Percentiles rank a stretch among this genome's conserved stretches.
Conservation (phyloP, 2,888 invertebrate genomes). For the Drosophila buzzatii region DNA sequence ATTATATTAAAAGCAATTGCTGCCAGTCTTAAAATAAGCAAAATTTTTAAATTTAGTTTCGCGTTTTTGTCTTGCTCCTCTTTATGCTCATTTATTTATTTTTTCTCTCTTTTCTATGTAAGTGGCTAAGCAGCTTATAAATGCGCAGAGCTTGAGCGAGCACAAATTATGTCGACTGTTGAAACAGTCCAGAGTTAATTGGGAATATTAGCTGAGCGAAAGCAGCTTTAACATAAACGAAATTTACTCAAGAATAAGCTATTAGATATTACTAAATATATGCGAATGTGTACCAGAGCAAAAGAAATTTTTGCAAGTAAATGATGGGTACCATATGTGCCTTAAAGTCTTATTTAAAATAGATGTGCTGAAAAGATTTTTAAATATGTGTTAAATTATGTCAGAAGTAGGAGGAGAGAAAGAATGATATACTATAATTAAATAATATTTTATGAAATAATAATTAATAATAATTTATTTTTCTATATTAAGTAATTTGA, state of each 20-base stretch:
- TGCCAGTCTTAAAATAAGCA: constrained; percentile 24
- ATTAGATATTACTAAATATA: neutral
- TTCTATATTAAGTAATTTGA: too few relatives aligned
- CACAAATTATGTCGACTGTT: neutral
- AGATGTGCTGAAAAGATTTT: too few relatives aligned
- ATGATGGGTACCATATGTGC: neutral
- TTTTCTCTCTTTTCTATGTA: neutral
- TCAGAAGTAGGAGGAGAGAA: too few relatives aligned
- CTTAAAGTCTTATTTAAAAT: neutral
- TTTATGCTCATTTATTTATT: neutral
- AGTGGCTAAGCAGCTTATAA: constrained; percentile 45
- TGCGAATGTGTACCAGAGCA: neutral
- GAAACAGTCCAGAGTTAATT: constrained; percentile 15
- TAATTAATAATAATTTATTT: too few relatives aligned
- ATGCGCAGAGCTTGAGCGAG: neutral
- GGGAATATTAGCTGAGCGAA: constrained; percentile 35
- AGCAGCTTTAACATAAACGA: constrained; percentile 25
- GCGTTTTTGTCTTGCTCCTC: neutral
- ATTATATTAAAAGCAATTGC: constrained; percentile 46
- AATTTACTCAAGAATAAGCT: neutral
- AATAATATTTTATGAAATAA: too few relatives aligned
- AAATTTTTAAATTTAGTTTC: constrained; percentile 39
- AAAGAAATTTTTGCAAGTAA: neutral
- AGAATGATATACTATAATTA: too few relatives aligned
- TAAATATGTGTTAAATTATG: too few relatives aligned